Base-by-base conservation (phyloP, 2,888 invertebrate species). In the Thalpophila matura region DNA sequence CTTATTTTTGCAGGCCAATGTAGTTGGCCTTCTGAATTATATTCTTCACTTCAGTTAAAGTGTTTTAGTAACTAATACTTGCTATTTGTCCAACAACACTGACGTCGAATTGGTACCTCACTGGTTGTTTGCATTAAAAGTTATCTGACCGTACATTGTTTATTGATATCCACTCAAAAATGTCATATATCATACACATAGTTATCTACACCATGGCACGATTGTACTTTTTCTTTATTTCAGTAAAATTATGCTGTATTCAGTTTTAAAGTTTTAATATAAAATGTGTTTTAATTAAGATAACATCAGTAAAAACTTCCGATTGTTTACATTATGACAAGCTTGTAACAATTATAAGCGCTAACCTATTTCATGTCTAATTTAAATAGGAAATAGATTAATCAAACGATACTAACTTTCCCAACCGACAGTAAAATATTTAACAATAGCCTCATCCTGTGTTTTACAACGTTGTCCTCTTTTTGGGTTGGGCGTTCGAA, bases 331-430 rank as follows among this genome's bases (percentile, higher is more conserved):
- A 87, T 86, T 87, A 84, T 82, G 80, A 85, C 86, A 87, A 85
- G 83, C 84, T 85, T 88, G 89, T 88, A 86, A 86, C 90, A 88
- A 89, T 89, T 89, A 89, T 83, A 84, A 84, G 81, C 82, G 83
- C 86, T 85, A 88, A 90, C 86, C 85, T 86, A 88, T 89, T 90
- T 86, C 88, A 87, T 89, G 87, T 91, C 89, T 90, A 88, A 92
- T 91, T 92, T 91, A 87, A 92, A 92, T 90, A 86, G 84, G 87
- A 88, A 89, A 87, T 81, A 92, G 89, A 92, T 93, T 91, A 91
- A 92, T 93, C 91, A 92, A 91, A 91, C 91, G 88, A 90, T 91
- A 92, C 87, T 85, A 88, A 86, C 88, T 89, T 89, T 89, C 86
- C 87, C 88, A 89, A 81, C 86, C 79, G 86, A 84, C 88, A 85